Percentiles rank a stretch among this genome's conserved stretches.
These are phyloP conservation scores for Sorex araneus DNA, from an alignment of 2,113 vertebrate species.

Conservation along the genomic window DNA sequence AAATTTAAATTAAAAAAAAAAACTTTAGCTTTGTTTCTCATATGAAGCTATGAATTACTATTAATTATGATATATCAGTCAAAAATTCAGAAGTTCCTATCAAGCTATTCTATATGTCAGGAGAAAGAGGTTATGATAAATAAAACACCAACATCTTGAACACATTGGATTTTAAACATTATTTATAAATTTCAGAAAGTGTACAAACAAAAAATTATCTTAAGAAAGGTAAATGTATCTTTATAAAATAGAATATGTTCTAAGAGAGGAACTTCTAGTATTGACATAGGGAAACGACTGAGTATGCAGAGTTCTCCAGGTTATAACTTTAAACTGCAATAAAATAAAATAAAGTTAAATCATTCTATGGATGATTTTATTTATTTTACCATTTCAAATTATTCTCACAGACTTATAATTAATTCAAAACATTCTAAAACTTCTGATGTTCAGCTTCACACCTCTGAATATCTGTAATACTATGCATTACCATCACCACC, in stretches of 20 bases:
- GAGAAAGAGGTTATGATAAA: background rate
- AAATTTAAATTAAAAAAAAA: no score
- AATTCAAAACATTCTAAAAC: no score
- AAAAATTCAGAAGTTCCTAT: background rate
- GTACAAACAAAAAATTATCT: background rate
- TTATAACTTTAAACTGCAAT: background rate
- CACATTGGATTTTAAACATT: background rate
- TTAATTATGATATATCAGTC: background rate
- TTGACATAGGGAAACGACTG: background rate
- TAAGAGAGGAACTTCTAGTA: background rate
- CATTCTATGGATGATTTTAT: no score
- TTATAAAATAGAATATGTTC: constrained; percentile 45
- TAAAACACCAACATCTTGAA: background rate
- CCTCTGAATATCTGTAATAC: no score
- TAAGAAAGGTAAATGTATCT: background rate
- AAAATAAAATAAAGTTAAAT: background rate
- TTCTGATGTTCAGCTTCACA: no score
- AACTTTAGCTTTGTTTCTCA: background rate
- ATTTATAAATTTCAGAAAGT: background rate
- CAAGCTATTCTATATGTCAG: background rate
- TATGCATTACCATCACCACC: no score
- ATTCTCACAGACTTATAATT: no score
- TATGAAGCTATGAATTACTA: background rate
- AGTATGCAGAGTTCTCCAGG: background rate
- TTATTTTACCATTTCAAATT: no score